A percentile compares a stretch with the other conserved stretches of the same genome.
phyloP scores from a whole-genome alignment of 2,113 vertebrate species.

The Ceyx margarethae region DNA sequence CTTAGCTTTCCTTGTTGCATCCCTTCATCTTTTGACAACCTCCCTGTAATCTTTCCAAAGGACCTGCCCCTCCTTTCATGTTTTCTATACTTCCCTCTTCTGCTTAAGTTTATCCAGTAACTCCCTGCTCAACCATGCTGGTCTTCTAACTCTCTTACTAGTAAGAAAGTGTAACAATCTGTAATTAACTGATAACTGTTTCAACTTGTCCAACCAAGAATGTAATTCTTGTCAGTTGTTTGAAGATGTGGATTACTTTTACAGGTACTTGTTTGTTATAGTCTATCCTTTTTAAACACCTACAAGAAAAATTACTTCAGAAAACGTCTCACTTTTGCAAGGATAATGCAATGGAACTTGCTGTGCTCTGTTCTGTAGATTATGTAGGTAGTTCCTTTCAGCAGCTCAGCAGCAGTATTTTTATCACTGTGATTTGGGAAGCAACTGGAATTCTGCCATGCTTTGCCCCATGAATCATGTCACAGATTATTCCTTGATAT shows the following conservation, averaged over 20 bases:
- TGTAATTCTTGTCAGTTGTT: neutral
- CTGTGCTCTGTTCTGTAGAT: neutral
- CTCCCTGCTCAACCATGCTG: too few relatives aligned
- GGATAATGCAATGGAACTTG: neutral
- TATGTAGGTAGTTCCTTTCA: neutral
- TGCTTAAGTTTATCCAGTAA: too few relatives aligned
- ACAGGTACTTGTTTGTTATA: neutral
- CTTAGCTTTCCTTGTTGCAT: too few relatives aligned
- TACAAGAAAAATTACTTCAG: neutral
- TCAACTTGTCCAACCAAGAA: neutral
- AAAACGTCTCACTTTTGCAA: neutral
- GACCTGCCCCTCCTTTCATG: too few relatives aligned
- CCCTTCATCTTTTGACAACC: too few relatives aligned
- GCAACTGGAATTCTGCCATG: neutral
- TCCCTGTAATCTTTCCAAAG: too few relatives aligned
- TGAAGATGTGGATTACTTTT: neutral
- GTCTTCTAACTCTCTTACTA: too few relatives aligned
- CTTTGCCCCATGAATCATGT: neutral
- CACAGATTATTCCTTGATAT: neutral
- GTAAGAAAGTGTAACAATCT: neutral
- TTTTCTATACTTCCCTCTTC: too few relatives aligned
- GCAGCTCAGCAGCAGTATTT: neutral
- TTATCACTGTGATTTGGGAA: neutral
- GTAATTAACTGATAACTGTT: neutral
- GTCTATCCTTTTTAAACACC: neutral